These are phyloP conservation scores for Malurus alboscapulatus DNA, from an alignment of 2,113 vertebrate species.

Conservation along the genomic window DNA sequence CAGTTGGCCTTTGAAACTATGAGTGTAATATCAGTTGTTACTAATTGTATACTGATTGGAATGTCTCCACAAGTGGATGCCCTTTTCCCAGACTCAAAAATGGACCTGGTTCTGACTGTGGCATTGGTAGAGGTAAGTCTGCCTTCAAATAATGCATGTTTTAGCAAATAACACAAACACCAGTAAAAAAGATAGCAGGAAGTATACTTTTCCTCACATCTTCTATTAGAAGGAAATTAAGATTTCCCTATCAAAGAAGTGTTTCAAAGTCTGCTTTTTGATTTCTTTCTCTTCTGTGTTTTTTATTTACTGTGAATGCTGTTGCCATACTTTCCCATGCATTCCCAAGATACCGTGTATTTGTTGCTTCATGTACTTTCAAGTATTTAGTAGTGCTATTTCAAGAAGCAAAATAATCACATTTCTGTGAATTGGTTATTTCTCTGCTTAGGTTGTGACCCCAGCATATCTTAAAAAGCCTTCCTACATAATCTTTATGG, in stretches of 20 bases:
- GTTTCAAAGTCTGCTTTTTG: not conserved
- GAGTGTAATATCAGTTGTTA: slow-evolving; percentile 93
- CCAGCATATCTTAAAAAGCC: not conserved
- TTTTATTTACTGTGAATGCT: not conserved
- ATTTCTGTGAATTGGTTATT: not conserved
- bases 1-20: slow-evolving; percentile 97
- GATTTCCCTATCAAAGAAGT: not conserved
- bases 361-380: not conserved
- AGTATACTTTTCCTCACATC: not conserved
- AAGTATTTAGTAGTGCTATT: not conserved
- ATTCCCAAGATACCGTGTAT: not conserved
- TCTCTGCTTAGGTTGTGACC: not conserved
- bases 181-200: not conserved
- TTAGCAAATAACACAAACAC: not conserved
- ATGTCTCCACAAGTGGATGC: slow-evolving; percentile 91
- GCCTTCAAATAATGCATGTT: not conserved
- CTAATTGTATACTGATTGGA: slow-evolving; percentile 93
- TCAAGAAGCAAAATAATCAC: not conserved
- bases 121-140: slow-evolving; percentile 86
- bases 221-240: not conserved
- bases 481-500: not conserved
- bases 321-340: not conserved
- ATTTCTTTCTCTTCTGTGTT: not conserved
- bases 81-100: slow-evolving; percentile 84
- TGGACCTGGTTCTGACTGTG: slow-evolving; percentile 86